These are phyloP conservation scores for Sarcophilus harrisii DNA, from an alignment of 2,797 vertebrate species.

Conservation along the genomic window DNA sequence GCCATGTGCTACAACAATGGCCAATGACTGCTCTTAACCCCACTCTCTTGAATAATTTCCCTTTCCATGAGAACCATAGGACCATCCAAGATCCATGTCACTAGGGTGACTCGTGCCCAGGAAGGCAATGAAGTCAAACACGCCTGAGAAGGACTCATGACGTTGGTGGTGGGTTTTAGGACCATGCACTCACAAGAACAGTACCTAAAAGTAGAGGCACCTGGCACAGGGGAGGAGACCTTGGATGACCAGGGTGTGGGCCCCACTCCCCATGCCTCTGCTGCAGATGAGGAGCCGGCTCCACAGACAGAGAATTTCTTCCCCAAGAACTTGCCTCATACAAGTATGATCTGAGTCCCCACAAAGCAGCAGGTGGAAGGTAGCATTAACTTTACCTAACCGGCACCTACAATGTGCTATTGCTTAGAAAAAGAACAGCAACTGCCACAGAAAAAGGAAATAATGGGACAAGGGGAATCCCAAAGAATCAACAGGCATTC, in stretches of 20 bases:
- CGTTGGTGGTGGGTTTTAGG: too few relatives aligned
- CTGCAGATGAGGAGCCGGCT: not conserved
- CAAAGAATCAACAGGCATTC: not conserved
- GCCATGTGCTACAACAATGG: not conserved
- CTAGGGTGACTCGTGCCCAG: not conserved
- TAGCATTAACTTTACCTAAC: not conserved
- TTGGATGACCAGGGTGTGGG: fast-evolving
- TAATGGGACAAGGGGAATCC: not conserved
- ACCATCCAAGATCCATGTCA: not conserved
- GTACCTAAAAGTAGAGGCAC: not conserved
- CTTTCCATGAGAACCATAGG: not conserved
- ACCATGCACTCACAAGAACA: not conserved
- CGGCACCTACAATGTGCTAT: not conserved
- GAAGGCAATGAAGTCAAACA: not conserved
- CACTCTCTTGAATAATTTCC: not conserved
- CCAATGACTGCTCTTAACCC: not conserved
- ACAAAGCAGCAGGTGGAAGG: too few relatives aligned
- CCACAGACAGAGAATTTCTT: too few relatives aligned
- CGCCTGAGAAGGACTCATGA: not conserved
- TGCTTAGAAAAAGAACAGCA: not conserved
- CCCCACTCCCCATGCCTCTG: not conserved
- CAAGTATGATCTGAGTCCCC: too few relatives aligned
- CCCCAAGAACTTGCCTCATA: too few relatives aligned
- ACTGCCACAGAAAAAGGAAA: not conserved
- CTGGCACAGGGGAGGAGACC: not conserved